phyloP scores from a whole-genome alignment of 2,888 invertebrate species.

The Alcis repandata region DNA sequence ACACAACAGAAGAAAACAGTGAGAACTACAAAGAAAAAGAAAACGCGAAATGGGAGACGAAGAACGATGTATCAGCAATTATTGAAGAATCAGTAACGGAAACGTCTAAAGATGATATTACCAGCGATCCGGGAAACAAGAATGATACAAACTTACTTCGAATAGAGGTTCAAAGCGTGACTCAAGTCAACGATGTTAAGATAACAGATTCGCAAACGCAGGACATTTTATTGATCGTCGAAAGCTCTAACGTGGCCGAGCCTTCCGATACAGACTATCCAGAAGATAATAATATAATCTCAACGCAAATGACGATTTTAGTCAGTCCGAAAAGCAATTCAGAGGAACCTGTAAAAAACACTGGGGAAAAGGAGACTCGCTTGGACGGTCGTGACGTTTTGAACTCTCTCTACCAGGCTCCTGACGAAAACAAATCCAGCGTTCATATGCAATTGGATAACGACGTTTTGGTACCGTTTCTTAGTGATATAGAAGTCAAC shows the following conservation, averaged over 20 bases:
- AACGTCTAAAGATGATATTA: background rate
- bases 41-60: background rate
- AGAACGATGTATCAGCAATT: background rate
- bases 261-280: conserved; percentile 44
- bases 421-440: conserved; percentile 52
- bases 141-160: conserved; percentile 55
- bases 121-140: conserved; percentile 9
- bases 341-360: background rate
- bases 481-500: conserved; percentile 52
- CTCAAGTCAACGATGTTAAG: conserved; percentile 53
- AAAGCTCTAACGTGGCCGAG: conserved; percentile 58
- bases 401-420: conserved; percentile 19
- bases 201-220: conserved; percentile 48
- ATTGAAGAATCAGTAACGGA: conserved; percentile 10
- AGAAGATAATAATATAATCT: conserved; percentile 44
- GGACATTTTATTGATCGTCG: conserved; percentile 60
- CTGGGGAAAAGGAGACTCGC: conserved; percentile 53
- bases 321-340: conserved; percentile 62
- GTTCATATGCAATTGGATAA: conserved; percentile 55
- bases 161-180: conserved; percentile 64
- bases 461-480: conserved; percentile 43
- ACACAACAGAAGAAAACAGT: conserved; percentile 27
- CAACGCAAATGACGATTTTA: conserved; percentile 63
- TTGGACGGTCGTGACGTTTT: conserved; percentile 58
- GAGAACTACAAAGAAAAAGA: conserved; percentile 5